Evolutionary conservation across 2,888 invertebrate species (phyloP).

Genomic region (Epinotia demarniana): DNA sequence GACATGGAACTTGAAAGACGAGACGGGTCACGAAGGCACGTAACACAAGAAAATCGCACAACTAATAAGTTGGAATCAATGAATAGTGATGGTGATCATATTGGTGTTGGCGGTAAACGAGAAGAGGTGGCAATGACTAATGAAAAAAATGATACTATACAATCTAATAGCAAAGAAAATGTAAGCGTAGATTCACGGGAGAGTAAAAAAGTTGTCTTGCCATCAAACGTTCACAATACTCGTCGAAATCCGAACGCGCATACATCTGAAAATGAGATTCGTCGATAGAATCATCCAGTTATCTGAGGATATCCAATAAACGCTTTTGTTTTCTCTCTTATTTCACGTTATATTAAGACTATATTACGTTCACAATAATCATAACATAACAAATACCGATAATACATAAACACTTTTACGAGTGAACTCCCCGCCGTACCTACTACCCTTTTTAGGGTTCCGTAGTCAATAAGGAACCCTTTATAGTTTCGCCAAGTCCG

Average conservation of each 20-base stretch:
- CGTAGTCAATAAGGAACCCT: too few relatives aligned
- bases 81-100: background rate
- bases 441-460: too few relatives aligned
- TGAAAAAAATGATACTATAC: background rate
- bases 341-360: background rate
- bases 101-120: background rate
- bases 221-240: slow-evolving; percentile 15
- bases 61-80: background rate
- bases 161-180: background rate
- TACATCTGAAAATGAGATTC: slow-evolving; percentile 35
- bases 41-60: background rate
- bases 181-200: background rate
- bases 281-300: background rate
- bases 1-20: slow-evolving; percentile 4
- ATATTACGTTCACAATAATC: too few relatives aligned
- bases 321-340: background rate
- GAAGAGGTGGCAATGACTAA: background rate
- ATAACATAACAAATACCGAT: too few relatives aligned
- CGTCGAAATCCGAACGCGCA: slow-evolving; percentile 12
- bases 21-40: background rate
- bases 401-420: too few relatives aligned
- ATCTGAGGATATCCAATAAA: background rate
- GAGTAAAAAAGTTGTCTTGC: background rate
- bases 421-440: too few relatives aligned
- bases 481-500: too few relatives aligned